phyloP scores from a whole-genome alignment of 2,888 invertebrate genomes.

The Craniophora ligustri region DNA sequence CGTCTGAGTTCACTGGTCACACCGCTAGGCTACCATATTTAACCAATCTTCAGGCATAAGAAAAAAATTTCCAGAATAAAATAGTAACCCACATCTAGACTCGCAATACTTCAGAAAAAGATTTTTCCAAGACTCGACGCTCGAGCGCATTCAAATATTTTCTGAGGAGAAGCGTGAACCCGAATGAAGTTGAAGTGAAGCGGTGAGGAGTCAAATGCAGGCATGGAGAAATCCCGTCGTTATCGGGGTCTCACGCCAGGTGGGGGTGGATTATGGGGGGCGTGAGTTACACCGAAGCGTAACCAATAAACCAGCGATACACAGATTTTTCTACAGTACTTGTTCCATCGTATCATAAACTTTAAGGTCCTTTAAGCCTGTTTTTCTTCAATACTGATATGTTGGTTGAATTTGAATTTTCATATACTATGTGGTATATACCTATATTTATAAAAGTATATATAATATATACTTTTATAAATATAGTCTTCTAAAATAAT shows the following conservation, averaged over 20 bases:
- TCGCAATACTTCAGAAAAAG: conserved; percentile 34
- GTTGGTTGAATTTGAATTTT: too few relatives aligned
- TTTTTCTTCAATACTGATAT: too few relatives aligned
- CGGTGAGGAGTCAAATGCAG: conserved; percentile 53
- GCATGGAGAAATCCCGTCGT: conserved; percentile 48
- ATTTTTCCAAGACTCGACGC: conserved; percentile 40
- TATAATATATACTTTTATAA: too few relatives aligned
- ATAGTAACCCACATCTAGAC: conserved; percentile 35
- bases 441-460: too few relatives aligned
- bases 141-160: conserved; percentile 55
- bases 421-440: too few relatives aligned
- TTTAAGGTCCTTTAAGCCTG: too few relatives aligned
- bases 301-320: not conserved
- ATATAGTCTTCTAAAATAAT: too few relatives aligned
- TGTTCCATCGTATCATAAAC: too few relatives aligned
- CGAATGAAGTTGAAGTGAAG: conserved; percentile 44
- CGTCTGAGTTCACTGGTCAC: too few relatives aligned
- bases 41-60: conserved; percentile 17
- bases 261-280: conserved; percentile 34
- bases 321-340: too few relatives aligned
- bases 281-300: conserved; percentile 14
- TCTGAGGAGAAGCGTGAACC: conserved; percentile 39
- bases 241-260: conserved; percentile 51
- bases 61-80: conserved; percentile 20
- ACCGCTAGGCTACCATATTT: too few relatives aligned